Evolutionary conservation across 2,113 vertebrate genomes (phyloP), one percentile per base, ranked within the genome.

Genomic region (Oostethus manadensis): DNA sequence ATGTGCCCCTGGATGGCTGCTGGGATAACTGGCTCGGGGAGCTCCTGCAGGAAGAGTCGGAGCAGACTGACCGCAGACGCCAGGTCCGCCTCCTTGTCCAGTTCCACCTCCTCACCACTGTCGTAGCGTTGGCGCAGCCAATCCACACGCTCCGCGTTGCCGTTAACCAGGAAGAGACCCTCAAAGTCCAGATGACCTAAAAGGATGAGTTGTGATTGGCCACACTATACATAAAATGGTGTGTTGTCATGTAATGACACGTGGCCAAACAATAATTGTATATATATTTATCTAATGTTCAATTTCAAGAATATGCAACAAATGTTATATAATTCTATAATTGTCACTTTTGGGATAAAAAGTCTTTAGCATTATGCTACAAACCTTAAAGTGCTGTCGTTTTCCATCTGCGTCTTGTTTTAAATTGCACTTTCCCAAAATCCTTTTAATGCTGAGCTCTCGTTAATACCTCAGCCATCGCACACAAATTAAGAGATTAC

Each of bases 141-240:
- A 84, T 96, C 96, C 85, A 98, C 96, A 18, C 92, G 94, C 89
- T 98, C 95, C 70, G 95, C 95, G 59, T 97, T 97, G 70, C 96
- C 95, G 69, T 98, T 98, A 77, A 98, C 96, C 86, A 97, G 90
- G 87, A 97, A 98, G 90, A 97, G 93, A 76, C 95, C 94, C 89
- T 95, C 93, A 83, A 97, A 89, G 87, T 95, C 93, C 91, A 98
- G 90, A 78, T 92, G 92, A 77, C 94, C 94, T 96, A 79, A 23
- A 33, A 56, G 9, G 14, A 62, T 20, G 11, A 44, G 11, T 4
- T 13, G 14, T 11, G 10, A 42, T 14, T 13, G 10, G 38, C 23
- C 23, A 26, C 23, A 26, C 23, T 26, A 26, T 26, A 26, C 23
- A 26, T 26, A 26, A 26, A 26, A 26, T 26, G 23, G 23, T 5